These are phyloP conservation scores for Coluber constrictor DNA, from an alignment of 2,797 vertebrate genomes.

Conservation along the genomic window DNA sequence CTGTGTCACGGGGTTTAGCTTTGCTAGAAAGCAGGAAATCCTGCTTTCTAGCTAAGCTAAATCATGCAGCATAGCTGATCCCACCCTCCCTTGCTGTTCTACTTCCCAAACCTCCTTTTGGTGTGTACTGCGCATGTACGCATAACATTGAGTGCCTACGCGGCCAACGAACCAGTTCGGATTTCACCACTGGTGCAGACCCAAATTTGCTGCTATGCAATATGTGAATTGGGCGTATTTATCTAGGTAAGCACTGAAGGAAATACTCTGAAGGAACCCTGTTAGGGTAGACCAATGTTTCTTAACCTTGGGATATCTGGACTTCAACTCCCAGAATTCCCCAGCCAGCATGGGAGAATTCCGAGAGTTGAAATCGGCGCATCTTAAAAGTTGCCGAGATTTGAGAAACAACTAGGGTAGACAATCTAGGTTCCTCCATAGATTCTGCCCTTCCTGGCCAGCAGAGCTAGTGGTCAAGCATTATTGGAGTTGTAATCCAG, in stretches of 20 bases:
- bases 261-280: slow-evolving; percentile 15
- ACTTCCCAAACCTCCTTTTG: no score
- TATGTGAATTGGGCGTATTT: slow-evolving; percentile 35
- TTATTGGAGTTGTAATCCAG: neutral
- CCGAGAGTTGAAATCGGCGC: neutral
- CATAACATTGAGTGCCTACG: no score
- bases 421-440: neutral
- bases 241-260: slow-evolving; percentile 24
- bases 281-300: neutral
- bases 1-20: no score
- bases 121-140: no score
- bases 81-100: no score
- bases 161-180: no score
- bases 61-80: no score
- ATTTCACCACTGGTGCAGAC: neutral
- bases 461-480: neutral
- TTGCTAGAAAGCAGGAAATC: no score
- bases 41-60: no score
- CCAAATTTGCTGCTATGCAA: neutral
- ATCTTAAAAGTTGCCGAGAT: neutral
- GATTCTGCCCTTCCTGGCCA: neutral
- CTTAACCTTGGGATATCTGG: neutral
- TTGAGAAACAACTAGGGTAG: neutral
- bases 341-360: neutral
- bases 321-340: neutral